phyloP scores from a whole-genome alignment of 2,888 invertebrate species.

The Drosophila buzzatii region DNA sequence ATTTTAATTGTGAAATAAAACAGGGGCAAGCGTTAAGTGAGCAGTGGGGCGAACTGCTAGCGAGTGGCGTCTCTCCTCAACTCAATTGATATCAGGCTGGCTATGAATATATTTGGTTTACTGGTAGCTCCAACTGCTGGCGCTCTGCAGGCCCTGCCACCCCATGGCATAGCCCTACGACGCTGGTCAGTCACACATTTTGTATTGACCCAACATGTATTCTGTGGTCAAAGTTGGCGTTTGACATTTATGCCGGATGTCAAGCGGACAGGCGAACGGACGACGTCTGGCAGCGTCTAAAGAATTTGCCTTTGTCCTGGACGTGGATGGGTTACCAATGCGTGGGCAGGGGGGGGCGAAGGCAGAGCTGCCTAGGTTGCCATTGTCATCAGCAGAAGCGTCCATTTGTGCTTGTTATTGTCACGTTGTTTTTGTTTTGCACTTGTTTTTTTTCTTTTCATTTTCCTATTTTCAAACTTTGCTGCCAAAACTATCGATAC shows the following conservation, averaged over 20 bases:
- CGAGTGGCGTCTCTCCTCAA: constrained; percentile 10
- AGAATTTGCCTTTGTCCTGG: constrained; percentile 46
- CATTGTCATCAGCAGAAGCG: constrained; percentile 69
- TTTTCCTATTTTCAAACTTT: constrained; percentile 43
- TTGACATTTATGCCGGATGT: constrained; percentile 79
- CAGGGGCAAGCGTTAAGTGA: constrained; percentile 52
- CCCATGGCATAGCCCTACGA: neutral
- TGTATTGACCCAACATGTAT: constrained; percentile 75
- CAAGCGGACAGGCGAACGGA: constrained; percentile 51
- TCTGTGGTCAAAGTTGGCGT: constrained; percentile 80
- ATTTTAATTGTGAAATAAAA: constrained; percentile 72
- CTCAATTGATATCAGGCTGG: constrained; percentile 55
- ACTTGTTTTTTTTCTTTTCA: constrained; percentile 24
- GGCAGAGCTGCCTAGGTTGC: neutral
- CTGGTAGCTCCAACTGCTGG: constrained; percentile 18
- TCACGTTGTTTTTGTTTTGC: constrained; percentile 64
- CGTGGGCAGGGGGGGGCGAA: neutral
- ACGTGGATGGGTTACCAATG: neutral
- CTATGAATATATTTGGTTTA: constrained; percentile 74
- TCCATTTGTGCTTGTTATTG: constrained; percentile 80
- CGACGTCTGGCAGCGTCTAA: constrained; percentile 50
- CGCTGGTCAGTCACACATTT: constrained; percentile 43
- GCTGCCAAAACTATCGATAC: constrained; percentile 71
- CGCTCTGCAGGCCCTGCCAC: neutral
- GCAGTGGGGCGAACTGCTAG: constrained; percentile 34